phyloP scores from a whole-genome alignment of 1,140 invertebrate species.

The Ruditapes philippinarum region DNA sequence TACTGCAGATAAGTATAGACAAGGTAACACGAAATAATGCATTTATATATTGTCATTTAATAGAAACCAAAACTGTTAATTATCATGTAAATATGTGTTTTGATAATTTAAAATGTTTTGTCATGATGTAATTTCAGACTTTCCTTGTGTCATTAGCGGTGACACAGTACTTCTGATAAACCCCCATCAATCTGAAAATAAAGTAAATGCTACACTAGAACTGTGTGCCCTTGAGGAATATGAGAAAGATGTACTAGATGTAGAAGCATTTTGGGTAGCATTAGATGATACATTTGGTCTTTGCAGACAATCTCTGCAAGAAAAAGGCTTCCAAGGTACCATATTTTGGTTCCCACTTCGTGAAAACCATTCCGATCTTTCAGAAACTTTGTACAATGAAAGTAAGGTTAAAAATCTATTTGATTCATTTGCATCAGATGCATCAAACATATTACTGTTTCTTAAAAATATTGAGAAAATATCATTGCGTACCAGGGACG shows the following conservation, averaged over 20 bases:
- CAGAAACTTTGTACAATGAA: conserved; percentile 66
- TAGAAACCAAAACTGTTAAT: no score
- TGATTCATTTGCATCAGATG: conserved; percentile 62
- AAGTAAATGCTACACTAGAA: conserved; percentile 2
- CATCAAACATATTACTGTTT: conserved; percentile 71
- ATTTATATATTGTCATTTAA: no score
- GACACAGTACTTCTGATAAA: conserved; percentile 47
- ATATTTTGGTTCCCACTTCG: conserved; percentile 82
- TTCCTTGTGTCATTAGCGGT: conserved; percentile 51
- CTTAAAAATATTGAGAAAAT: conserved; percentile 66
- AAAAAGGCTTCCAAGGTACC: conserved; percentile 73
- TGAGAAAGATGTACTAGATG: not conserved
- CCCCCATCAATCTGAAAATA: conserved; percentile 4
- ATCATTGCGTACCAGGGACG: not conserved
- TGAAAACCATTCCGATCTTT: conserved; percentile 66
- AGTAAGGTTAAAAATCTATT: conserved; percentile 73
- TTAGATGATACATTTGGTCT: conserved; percentile 58
- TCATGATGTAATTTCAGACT: conserved; percentile 14
- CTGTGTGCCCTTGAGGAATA: not conserved
- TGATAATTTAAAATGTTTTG: no score
- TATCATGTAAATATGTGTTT: no score
- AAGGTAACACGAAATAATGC: no score
- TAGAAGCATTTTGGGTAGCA: not conserved
- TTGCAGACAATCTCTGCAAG: not conserved
- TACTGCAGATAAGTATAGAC: no score